These are phyloP conservation scores for Megalurothrips usitatus DNA, from an alignment of 2,888 invertebrate genomes.

Conservation along the genomic window DNA sequence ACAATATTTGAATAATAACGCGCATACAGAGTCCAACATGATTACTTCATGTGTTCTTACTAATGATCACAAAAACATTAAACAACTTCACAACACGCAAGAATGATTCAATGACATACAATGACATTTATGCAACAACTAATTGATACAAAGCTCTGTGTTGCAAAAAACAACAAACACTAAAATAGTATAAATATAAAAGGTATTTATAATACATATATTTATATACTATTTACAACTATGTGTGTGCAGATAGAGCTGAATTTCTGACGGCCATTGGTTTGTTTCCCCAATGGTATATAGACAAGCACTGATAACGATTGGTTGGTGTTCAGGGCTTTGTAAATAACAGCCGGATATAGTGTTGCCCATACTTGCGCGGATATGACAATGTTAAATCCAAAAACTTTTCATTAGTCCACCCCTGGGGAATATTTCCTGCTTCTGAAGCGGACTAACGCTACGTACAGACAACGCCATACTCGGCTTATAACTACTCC, in stretches of 20 bases:
- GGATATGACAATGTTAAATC: too few species aligned
- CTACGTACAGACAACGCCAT: too few species aligned
- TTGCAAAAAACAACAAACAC: conserved; percentile 10
- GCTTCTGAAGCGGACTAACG: not conserved
- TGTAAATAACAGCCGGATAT: not conserved
- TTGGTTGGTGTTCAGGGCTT: not conserved
- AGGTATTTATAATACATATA: conserved; percentile 23
- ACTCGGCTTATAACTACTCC: not conserved
- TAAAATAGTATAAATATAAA: conserved; percentile 24
- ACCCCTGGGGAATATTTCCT: too few species aligned
- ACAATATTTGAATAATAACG: not conserved
- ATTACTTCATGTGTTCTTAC: not conserved
- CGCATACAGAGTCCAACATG: not conserved
- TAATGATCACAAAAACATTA: not conserved
- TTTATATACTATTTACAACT: conserved; percentile 21
- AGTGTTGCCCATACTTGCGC: too few species aligned
- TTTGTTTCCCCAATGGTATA: conserved; percentile 3
- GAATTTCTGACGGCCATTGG: conserved; percentile 1
- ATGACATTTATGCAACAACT: conserved; percentile 17
- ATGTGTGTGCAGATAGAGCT: conserved; percentile 13
- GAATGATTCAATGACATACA: conserved; percentile 8
- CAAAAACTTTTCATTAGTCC: too few species aligned
- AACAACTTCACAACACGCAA: conserved; percentile 9
- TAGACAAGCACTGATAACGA: conserved; percentile 13
- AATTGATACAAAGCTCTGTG: conserved; percentile 22